Evolutionary conservation across 2,797 vertebrate genomes (phyloP).

Genomic region (Syngnathus rostellatus): DNA sequence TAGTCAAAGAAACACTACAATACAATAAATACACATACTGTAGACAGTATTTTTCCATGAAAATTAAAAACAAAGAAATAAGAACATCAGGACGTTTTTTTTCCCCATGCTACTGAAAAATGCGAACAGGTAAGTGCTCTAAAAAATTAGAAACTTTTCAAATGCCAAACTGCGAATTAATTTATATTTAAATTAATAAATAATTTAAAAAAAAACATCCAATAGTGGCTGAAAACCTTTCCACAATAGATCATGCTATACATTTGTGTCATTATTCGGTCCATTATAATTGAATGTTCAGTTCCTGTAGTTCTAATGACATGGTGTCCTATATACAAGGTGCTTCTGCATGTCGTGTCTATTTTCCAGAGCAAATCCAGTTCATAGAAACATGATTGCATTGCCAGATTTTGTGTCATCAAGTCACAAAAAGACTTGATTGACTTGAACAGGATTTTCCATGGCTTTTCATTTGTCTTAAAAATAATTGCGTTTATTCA

Average conservation of each 20-base stretch:
- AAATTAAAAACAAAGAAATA: too few relatives aligned
- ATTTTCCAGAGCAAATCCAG: background rate
- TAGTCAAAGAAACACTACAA: background rate
- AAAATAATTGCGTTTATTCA: conserved; percentile 13
- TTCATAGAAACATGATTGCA: background rate
- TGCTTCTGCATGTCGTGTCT: background rate
- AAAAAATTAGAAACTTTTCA: too few relatives aligned
- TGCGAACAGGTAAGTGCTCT: too few relatives aligned
- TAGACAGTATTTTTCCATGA: background rate
- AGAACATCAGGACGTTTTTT: background rate
- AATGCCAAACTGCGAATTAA: too few relatives aligned
- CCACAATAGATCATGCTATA: background rate
- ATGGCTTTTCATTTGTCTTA: conserved; percentile 3
- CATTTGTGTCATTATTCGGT: background rate
- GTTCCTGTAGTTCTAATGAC: background rate
- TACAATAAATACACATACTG: background rate
- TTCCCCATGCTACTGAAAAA: background rate
- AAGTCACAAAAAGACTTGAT: conserved; percentile 3
- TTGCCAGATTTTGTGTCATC: conserved; percentile 4
- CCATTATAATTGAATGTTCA: background rate
- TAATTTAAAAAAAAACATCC: background rate
- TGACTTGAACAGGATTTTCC: conserved; percentile 5
- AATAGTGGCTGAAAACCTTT: background rate
- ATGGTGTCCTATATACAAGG: background rate
- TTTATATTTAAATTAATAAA: too few relatives aligned